Evolutionary conservation across 2,888 invertebrate genomes (phyloP), one percentile per base, ranked within the genome.

Genomic region (Salpingus planirostris): DNA sequence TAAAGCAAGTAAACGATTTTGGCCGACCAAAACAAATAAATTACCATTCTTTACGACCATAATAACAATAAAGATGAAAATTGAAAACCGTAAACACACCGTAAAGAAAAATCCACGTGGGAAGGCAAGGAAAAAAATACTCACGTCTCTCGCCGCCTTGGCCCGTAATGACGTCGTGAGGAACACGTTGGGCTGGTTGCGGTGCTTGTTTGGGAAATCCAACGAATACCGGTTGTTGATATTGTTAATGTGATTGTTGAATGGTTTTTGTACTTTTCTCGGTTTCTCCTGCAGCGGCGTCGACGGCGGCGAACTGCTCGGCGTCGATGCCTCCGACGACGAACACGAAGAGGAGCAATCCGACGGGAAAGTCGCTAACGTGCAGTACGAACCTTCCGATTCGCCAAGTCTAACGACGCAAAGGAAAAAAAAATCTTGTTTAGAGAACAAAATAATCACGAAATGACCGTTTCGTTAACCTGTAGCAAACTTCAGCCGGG

Each of bases 401-500:
- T 74, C 74, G 48, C 74, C 74, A 52, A 74, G 73, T 53, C 74
- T 71, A 18, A 18, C 18, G 18, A 6, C 6, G 6, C 18, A 18
- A 18, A 18, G 18, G 18, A 7, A 6, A 7, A 8, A 29, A 33
- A 24, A 11, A 28, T 15, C 11, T 15, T 15, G 29, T 11, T 13
- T 7, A 8, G 3, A 10, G 10, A n/a, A 21, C 6, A 23, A 34
- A 15, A 27, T 11, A 28, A 8, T 8, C 6, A 18, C 8, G 18
- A 18, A 18, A 18, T 18, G 18, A 7, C 8, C 8, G 18, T 31
- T 8, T 24, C 10, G 39, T 51, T 54, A 44, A 63, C 64, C 65
- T 62, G 50, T 64, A 65, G 60, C 65, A 65, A 49, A 83, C 83
- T 64, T 82, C 81, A 46, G 69, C 67, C 2, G 82, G 83, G 56